phyloP scores from a whole-genome alignment of 2,113 vertebrate species.

The Pterophyllum scalare region DNA sequence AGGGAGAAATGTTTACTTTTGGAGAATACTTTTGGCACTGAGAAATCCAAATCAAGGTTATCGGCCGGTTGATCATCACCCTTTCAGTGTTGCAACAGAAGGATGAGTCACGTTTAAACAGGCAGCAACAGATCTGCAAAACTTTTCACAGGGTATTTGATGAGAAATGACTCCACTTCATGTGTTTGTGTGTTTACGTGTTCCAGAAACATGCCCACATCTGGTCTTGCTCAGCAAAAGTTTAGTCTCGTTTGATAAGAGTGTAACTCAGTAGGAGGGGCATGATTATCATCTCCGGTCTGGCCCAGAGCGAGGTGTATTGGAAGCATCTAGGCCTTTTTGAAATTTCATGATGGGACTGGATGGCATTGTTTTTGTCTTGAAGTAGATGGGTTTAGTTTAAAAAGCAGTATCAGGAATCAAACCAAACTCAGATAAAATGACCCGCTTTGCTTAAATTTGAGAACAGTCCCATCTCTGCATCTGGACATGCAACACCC shows the following conservation, averaged over 20 bases:
- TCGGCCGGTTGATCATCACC: background rate
- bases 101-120: background rate
- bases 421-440: background rate
- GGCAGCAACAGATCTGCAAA: background rate
- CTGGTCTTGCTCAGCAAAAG: slow-evolving; percentile 7
- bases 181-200: background rate
- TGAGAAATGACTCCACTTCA: background rate
- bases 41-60: slow-evolving; percentile 5
- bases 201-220: slow-evolving; percentile 4
- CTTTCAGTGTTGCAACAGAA: background rate
- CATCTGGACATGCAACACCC: background rate
- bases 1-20: background rate
- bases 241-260: slow-evolving; percentile 40
- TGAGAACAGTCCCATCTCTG: background rate
- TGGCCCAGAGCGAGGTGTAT: background rate
- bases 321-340: background rate
- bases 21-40: slow-evolving; percentile 6
- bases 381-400: background rate
- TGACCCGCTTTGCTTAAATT: background rate
- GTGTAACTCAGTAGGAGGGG: background rate
- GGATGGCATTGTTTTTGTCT: background rate
- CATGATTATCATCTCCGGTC: background rate
- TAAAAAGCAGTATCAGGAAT: background rate
- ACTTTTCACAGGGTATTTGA: background rate
- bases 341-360: background rate